These are phyloP conservation scores for Helicoverpa zea DNA, from an alignment of 1,140 invertebrate species.

Conservation along the genomic window DNA sequence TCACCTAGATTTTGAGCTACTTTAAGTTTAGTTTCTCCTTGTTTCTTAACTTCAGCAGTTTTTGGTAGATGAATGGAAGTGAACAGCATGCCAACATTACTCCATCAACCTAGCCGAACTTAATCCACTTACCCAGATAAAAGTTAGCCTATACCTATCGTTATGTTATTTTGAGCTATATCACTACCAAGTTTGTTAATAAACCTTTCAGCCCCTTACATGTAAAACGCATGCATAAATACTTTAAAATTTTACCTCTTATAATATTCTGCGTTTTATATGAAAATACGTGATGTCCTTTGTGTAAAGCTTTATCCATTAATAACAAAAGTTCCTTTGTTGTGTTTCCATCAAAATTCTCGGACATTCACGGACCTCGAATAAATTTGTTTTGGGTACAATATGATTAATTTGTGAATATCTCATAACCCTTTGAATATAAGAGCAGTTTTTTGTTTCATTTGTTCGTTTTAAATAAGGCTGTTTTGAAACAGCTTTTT, in stretches of 20 bases:
- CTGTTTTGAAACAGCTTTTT: not conserved
- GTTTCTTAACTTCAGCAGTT: too few relatives aligned
- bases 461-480: slow-evolving; percentile 18
- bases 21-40: too few relatives aligned
- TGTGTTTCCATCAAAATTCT: slow-evolving; percentile 28
- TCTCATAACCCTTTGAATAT: not conserved
- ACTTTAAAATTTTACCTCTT: not conserved
- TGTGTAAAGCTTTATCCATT: slow-evolving; percentile 31
- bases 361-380: not conserved
- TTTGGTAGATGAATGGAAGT: too few relatives aligned
- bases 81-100: too few relatives aligned
- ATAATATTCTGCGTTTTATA: not conserved
- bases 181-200: too few relatives aligned
- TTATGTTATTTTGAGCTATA: too few relatives aligned
- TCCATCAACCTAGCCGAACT: too few relatives aligned
- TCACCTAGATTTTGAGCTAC: too few relatives aligned
- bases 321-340: slow-evolving; percentile 36
- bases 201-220: too few relatives aligned
- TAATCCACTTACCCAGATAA: too few relatives aligned
- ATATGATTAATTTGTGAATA: slow-evolving; percentile 40
- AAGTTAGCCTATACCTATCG: too few relatives aligned
- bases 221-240: too few relatives aligned
- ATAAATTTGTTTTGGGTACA: slow-evolving; percentile 25
- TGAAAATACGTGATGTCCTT: slow-evolving; percentile 15
- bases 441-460: slow-evolving; percentile 8